A percentile compares a stretch with the other conserved stretches of the same genome.
phyloP scores from a whole-genome alignment of 2,888 invertebrate genomes.

The Mimachlamys varia region DNA sequence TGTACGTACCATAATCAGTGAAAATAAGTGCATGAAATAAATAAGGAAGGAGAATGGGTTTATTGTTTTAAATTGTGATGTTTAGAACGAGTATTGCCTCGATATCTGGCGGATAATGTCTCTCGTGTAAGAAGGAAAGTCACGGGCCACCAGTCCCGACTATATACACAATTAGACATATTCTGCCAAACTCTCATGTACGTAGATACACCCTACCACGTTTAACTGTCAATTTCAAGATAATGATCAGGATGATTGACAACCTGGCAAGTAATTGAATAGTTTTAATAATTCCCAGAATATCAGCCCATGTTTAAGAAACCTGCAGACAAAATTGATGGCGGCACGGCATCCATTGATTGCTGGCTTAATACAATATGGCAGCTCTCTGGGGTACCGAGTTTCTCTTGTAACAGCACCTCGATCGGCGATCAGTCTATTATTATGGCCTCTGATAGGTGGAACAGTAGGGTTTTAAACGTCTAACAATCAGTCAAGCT shows the following conservation, averaged over 20 bases:
- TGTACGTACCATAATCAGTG: no score
- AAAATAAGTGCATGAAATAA: no score
- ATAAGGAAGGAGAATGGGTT: no score
- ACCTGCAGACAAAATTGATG: constrained; percentile 29
- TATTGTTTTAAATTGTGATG: neutral
- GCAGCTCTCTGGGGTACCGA: neutral
- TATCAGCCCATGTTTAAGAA: constrained; percentile 23
- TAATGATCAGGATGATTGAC: constrained; percentile 21
- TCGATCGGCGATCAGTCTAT: no score
- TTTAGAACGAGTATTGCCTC: neutral
- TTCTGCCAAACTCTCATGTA: neutral
- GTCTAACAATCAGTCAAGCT: no score
- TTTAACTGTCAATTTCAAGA: constrained; percentile 25
- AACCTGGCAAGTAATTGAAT: constrained; percentile 31
- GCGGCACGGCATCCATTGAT: neutral
- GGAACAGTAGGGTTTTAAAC: no score
- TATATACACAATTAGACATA: neutral
- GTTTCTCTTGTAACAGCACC: no score
- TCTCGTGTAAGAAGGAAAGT: neutral
- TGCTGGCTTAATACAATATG: neutral
- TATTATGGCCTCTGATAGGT: neutral
- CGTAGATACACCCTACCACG: neutral
- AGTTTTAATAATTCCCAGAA: constrained; percentile 34
- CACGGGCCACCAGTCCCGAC: neutral
- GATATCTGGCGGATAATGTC: no score